Conservation (phyloP, 2,113 vertebrate species). For the Indicator maculatus region DNA sequence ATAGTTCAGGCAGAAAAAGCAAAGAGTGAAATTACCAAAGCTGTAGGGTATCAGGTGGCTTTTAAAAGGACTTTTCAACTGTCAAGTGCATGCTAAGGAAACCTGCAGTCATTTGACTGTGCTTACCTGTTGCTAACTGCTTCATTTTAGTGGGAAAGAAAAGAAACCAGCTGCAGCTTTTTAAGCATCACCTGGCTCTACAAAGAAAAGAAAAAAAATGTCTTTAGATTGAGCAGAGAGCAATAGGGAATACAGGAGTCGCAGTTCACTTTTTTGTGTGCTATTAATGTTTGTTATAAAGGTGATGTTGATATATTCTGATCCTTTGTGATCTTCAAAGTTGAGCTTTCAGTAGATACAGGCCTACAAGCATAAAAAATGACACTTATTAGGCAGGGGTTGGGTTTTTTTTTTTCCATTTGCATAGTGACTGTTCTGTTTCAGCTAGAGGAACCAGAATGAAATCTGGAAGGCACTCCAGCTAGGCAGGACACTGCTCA, state of each 20-base stretch:
- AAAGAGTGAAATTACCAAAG: background rate
- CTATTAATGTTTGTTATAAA: background rate
- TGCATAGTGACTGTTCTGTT: background rate
- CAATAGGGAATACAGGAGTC: background rate
- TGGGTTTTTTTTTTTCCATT: background rate
- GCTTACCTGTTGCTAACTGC: background rate
- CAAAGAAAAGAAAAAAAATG: background rate
- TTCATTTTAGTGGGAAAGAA: background rate
- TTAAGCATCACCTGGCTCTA: background rate
- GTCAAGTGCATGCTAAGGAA: background rate
- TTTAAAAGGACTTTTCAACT: background rate
- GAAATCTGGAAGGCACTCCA: background rate
- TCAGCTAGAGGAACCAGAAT: background rate
- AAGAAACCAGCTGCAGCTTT: background rate
- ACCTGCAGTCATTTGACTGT: background rate
- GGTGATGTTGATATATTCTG: background rate
- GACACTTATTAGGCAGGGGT: background rate
- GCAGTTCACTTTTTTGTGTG: background rate
- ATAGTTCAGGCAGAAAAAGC: background rate
- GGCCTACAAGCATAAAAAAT: background rate
- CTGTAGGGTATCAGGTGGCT: background rate
- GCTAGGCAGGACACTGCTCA: background rate
- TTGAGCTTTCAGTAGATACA: background rate
- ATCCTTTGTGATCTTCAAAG: background rate
- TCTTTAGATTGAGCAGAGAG: background rate